Evolutionary conservation across 2,888 invertebrate genomes (phyloP), one percentile per base, ranked within the genome.

Genomic region (Parascotia fuliginaria): DNA sequence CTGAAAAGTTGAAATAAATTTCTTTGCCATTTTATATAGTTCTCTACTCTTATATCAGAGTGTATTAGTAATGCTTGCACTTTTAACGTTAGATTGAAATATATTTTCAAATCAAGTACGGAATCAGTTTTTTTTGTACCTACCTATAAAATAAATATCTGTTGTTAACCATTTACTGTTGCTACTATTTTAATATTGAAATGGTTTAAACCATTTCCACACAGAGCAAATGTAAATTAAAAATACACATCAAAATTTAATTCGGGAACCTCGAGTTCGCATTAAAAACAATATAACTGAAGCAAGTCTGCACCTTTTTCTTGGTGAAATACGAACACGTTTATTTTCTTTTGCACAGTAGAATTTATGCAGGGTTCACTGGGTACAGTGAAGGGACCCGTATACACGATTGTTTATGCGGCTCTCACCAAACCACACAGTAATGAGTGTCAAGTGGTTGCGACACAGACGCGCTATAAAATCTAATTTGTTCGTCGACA

Each of bases 371-470:
- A 48, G 37, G 44, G 39, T 53, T 67, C 48, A 60, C 47, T 55
- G 36, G 34, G 42, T 54, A 45, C 19, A 40, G 19, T 38, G 15
- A 29, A 41, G 38, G 39, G 41, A 41, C 31, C 52, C 60, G 44
- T 53, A 53, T 54, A 57, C 43, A 56, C 55, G 34, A 61, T 66
- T 66, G 58, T 69, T 68, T 69, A 65, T 68, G 57, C 54, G 52
- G 48, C 48, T 39, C 52, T 57, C 48, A 36, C 56, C 45, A 61
- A 67, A 66, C 74, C 71, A 58, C 60, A 49, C 58, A 60, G 65
- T 68, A 72, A 73, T 73, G 66, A 72, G 70, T 65, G 71, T 63
- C 61, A 66, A 75, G 71, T 60, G 72, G 61, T 66, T 60, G 65
- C 65, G 62, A 67, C 62, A 60, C 60, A 50, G 45, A 43, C 55